Evolutionary conservation across 2,888 invertebrate species (phyloP), one percentile per base, ranked within the genome.

Genomic region (Nephrotoma guestfalica): DNA sequence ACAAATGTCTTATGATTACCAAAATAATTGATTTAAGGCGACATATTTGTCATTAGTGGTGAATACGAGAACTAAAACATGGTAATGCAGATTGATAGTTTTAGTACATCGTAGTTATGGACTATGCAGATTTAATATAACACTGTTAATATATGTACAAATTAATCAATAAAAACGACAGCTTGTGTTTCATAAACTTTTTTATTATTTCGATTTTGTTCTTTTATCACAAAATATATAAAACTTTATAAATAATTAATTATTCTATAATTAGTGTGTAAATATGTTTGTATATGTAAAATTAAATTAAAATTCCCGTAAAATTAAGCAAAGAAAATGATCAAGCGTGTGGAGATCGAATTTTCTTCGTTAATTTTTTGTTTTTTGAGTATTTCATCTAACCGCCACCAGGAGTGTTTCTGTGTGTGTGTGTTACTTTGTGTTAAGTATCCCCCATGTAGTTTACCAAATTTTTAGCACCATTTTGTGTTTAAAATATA

Each of bases 1-100:
- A 89, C 89, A 89, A 88, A 88, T 88, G 89, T 89, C 90, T 89
- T 89, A 88, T 89, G 89, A 89, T 86, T 41, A 85, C 42, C 41
- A 85, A 86, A 86, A 42, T 41, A 85, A 42, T 42, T 85, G 42
- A 85, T 43, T 7, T 30, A 30, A 30, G 30, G 85, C 85, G 85
- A 40, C 7, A 13, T 15, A 42, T 41, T 85, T 84, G 3, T n/a
- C 85, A 15, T 18, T n/a, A 7, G n/a, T 9, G 85, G n/a, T n/a
- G 18, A 57, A 6, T 18, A 57, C 57, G 57, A 57, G 15, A 57
- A 57, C 18, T 57, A 57, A 18, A 57, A 1, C 5, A 0, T 18
- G 57, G 18, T 57, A 57, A 18, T 57, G 57, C 9, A 57, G 57
- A 18, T 57, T 18, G 4, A 0, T 57, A 30, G 0, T 30, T 30